Percentiles rank a stretch among this genome's conserved stretches.
These are phyloP conservation scores for Cyrtorhinus lividipennis DNA, from an alignment of 1,140 invertebrate genomes.

Conservation along the genomic window DNA sequence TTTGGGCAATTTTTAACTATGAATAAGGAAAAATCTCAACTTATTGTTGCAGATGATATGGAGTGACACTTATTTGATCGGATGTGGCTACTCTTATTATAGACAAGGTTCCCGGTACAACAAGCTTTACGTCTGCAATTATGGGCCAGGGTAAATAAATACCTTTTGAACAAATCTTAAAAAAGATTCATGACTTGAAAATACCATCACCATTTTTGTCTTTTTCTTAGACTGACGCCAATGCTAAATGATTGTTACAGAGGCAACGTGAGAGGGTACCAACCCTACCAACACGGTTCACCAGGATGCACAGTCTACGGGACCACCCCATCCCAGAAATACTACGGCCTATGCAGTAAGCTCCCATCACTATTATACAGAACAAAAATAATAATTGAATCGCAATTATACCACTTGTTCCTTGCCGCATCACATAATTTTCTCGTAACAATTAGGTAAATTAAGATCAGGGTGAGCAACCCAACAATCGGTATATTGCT, in stretches of 20 bases:
- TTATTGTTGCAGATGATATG: slow-evolving; percentile 50
- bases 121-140: slow-evolving; percentile 75
- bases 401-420: not conserved
- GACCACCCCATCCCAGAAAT: slow-evolving; percentile 50
- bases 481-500: not conserved
- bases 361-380: slow-evolving; percentile 20
- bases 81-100: slow-evolving; percentile 68
- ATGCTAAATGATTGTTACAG: slow-evolving; percentile 30
- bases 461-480: not conserved
- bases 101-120: slow-evolving; percentile 50
- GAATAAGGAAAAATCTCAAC: too few species aligned
- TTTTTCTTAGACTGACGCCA: not conserved
- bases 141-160: slow-evolving; percentile 54
- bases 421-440: not conserved
- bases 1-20: too few species aligned
- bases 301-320: slow-evolving; percentile 53
- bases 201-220: slow-evolving; percentile 8
- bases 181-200: not conserved
- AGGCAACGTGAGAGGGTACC: slow-evolving; percentile 58
- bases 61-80: slow-evolving; percentile 59
- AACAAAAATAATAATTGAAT: too few species aligned
- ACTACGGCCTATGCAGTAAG: slow-evolving; percentile 62
- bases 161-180: not conserved
- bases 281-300: slow-evolving; percentile 56
- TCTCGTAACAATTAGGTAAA: not conserved